Percentiles rank a stretch among this genome's conserved stretches.
These are phyloP conservation scores for Eospalax fontanierii DNA, from an alignment of 2,797 vertebrate genomes.

Conservation along the genomic window DNA sequence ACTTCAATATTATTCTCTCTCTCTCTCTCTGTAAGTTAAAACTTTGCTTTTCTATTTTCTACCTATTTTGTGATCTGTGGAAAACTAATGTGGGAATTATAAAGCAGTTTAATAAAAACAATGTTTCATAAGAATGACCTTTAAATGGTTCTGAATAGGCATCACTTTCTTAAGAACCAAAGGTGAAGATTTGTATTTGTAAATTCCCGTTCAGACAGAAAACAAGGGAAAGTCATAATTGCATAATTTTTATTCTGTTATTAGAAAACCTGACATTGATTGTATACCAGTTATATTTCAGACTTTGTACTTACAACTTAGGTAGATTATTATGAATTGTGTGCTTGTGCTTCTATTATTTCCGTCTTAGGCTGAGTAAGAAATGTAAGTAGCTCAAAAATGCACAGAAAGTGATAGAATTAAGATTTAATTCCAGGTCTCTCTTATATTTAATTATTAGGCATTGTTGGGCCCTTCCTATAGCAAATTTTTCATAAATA, in stretches of 20 bases:
- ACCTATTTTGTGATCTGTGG: slow-evolving; percentile 8
- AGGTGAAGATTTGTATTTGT: slow-evolving; percentile 12
- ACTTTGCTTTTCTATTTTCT: slow-evolving; percentile 29
- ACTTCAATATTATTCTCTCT: slow-evolving; percentile 58
- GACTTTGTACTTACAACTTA: slow-evolving; percentile 35
- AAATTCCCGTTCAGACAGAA: slow-evolving; percentile 56
- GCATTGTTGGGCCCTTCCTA: not conserved
- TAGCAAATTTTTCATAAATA: not conserved
- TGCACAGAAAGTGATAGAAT: not conserved
- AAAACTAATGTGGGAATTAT: slow-evolving; percentile 53
- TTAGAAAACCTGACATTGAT: not conserved
- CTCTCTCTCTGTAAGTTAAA: too few species aligned
- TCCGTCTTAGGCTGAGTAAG: slow-evolving; percentile 46
- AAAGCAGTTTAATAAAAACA: slow-evolving; percentile 52
- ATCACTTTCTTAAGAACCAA: slow-evolving; percentile 28
- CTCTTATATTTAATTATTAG: slow-evolving; percentile 15
- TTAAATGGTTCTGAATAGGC: slow-evolving; percentile 38
- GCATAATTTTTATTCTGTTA: slow-evolving; percentile 26
- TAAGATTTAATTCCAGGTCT: slow-evolving; percentile 44
- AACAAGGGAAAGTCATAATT: not conserved
- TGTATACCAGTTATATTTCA: not conserved
- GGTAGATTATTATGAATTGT: slow-evolving; percentile 26
- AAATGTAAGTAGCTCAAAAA: slow-evolving; percentile 40
- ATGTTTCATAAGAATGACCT: slow-evolving; percentile 33
- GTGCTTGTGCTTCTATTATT: not conserved